Conservation (phyloP, 2,797 vertebrate species). For the Sebastes cheni region DNA sequence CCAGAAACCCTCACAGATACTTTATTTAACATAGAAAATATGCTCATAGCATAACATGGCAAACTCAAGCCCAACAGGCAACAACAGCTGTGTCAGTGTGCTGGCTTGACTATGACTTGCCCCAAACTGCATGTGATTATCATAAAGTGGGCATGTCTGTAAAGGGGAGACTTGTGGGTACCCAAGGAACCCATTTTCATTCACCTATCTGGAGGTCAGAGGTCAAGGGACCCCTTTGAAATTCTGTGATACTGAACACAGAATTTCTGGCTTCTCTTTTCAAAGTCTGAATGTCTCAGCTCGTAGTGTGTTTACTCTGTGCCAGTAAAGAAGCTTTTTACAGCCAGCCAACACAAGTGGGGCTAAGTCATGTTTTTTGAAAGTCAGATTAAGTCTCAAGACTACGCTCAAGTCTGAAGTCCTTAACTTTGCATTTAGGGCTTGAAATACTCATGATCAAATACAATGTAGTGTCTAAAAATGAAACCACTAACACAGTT, state of each 20-base stretch:
- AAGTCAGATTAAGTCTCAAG: neutral
- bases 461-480: too few species aligned
- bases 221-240: too few species aligned
- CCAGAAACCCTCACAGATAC: too few species aligned
- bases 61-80: rapidly evolving
- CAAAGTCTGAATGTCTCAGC: neutral
- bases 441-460: neutral
- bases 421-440: neutral
- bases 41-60: too few species aligned
- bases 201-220: too few species aligned
- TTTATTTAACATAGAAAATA: rapidly evolving
- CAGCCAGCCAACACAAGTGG: neutral
- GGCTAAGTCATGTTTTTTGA: neutral
- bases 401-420: neutral
- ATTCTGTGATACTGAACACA: neutral
- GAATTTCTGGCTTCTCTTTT: neutral
- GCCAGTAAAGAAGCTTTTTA: neutral
- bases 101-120: too few species aligned
- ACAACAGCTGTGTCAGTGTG: too few species aligned
- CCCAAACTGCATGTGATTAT: too few species aligned
- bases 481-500: too few species aligned
- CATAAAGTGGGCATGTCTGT: too few species aligned
- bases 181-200: too few species aligned
- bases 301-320: neutral
- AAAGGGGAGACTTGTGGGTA: too few species aligned